Conservation (phyloP, 2,888 invertebrate species). For the Latrodectus hesperus region DNA sequence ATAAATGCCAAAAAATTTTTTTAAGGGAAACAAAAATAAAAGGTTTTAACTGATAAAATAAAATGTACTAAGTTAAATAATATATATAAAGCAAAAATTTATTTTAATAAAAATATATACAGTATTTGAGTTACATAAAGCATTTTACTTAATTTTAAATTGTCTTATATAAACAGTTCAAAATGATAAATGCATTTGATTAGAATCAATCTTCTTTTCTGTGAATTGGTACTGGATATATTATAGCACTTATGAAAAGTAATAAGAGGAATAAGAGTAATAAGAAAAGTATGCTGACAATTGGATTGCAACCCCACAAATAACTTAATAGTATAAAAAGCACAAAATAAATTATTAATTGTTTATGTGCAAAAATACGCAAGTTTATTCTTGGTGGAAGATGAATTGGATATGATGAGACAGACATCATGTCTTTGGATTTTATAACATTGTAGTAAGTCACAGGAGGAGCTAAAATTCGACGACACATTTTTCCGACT, state of each 20-base stretch:
- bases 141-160: background rate
- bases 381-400: conserved; percentile 83
- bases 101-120: background rate
- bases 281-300: conserved; percentile 50
- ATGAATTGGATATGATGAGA: conserved; percentile 78
- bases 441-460: conserved; percentile 81
- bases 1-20: too few species aligned
- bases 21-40: background rate
- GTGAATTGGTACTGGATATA: conserved; percentile 38
- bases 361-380: conserved; percentile 81
- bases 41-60: background rate
- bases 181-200: background rate
- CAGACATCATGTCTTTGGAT: conserved; percentile 77
- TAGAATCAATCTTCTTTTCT: conserved; percentile 31
- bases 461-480: conserved; percentile 80
- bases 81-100: background rate
- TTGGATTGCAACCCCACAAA: conserved; percentile 62
- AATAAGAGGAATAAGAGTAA: conserved; percentile 21
- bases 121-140: background rate
- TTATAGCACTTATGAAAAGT: conserved; percentile 27
- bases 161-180: background rate
- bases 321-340: conserved; percentile 77
- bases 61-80: background rate
- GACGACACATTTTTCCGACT: conserved; percentile 80
- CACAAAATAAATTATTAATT: conserved; percentile 78